phyloP scores from a whole-genome alignment of 92 coral and sea anemone genomes.

The Epizoanthus ramosus region DNA sequence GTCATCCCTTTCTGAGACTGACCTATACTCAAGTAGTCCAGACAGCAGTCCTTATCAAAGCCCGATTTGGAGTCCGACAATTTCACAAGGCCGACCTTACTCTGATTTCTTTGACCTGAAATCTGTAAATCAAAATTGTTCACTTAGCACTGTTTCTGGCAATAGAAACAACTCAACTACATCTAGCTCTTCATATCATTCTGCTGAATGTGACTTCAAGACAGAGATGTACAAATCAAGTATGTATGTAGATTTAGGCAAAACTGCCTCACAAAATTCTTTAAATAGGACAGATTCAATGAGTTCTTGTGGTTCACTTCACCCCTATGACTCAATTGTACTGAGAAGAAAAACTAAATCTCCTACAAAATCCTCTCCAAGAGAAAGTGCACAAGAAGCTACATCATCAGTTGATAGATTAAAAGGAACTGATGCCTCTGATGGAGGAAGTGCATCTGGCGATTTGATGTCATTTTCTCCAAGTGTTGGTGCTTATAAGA shows the following conservation, averaged over 20 bases:
- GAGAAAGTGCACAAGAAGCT: slow-evolving; percentile 38
- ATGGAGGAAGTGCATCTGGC: neutral
- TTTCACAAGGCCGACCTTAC: slow-evolving; percentile 22
- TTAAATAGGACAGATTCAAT: slow-evolving; percentile 43
- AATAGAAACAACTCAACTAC: neutral
- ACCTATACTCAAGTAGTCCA: slow-evolving; percentile 54
- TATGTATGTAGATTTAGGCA: slow-evolving; percentile 43
- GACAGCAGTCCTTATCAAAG: slow-evolving; percentile 37
- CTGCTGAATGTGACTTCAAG: slow-evolving; percentile 21
- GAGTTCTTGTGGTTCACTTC: slow-evolving; percentile 50
- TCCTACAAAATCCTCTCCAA: slow-evolving; percentile 46
- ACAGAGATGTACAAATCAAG: slow-evolving; percentile 46
- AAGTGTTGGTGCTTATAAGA: neutral
- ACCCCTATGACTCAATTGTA: slow-evolving; percentile 79
- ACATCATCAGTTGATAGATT: neutral
- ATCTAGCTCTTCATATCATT: slow-evolving; percentile 12
- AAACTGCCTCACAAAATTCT: slow-evolving; percentile 28
- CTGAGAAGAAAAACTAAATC: slow-evolving; percentile 48
- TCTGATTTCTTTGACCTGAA: slow-evolving; percentile 36
- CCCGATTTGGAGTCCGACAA: slow-evolving; percentile 39
- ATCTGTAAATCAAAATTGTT: slow-evolving; percentile 7
- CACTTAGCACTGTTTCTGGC: neutral
- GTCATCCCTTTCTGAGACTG: slow-evolving; percentile 58
- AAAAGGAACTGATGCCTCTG: slow-evolving; percentile 23
- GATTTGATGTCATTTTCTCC: neutral